phyloP scores from a whole-genome alignment of 2,888 invertebrate species.

The Malthinus flaveolus region DNA sequence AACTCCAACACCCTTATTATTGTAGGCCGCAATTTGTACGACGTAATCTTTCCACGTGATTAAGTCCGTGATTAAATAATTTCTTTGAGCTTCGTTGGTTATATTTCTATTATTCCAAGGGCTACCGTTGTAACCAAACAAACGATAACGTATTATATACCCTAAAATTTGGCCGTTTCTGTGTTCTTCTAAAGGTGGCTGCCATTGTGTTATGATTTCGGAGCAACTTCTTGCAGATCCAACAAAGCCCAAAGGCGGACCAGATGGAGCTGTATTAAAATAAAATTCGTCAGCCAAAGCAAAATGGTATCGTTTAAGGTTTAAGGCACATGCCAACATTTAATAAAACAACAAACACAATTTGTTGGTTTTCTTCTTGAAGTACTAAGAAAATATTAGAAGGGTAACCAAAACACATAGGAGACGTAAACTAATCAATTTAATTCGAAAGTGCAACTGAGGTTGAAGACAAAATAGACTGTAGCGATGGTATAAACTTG shows the following conservation, averaged over 20 bases:
- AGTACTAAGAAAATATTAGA: too few species aligned
- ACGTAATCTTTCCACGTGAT: conserved; percentile 98
- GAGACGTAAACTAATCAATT: too few species aligned
- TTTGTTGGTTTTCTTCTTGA: too few species aligned
- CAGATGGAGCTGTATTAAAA: conserved; percentile 80
- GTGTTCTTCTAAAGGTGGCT: conserved; percentile 91
- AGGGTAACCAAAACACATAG: too few species aligned
- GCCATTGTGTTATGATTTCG: conserved; percentile 97
- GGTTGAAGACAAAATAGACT: too few species aligned
- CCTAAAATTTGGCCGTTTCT: conserved; percentile 94
- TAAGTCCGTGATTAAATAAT: conserved; percentile 86
- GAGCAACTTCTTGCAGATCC: conserved; percentile 93
- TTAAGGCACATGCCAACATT: too few species aligned
- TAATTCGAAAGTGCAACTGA: too few species aligned
- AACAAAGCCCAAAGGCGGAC: conserved; percentile 92
- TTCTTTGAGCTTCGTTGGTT: conserved; percentile 87
- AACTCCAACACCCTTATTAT: conserved; percentile 93
- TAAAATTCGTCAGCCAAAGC: neutral
- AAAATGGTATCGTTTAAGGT: neutral
- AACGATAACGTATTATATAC: conserved; percentile 87
- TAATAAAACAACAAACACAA: too few species aligned
- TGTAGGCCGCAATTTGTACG: conserved; percentile 95
- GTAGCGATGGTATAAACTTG: too few species aligned
- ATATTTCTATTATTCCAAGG: conserved; percentile 93
- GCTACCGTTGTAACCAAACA: conserved; percentile 89